Conservation (phyloP, 2,888 invertebrate genomes). For the Cephus nigrinus region DNA sequence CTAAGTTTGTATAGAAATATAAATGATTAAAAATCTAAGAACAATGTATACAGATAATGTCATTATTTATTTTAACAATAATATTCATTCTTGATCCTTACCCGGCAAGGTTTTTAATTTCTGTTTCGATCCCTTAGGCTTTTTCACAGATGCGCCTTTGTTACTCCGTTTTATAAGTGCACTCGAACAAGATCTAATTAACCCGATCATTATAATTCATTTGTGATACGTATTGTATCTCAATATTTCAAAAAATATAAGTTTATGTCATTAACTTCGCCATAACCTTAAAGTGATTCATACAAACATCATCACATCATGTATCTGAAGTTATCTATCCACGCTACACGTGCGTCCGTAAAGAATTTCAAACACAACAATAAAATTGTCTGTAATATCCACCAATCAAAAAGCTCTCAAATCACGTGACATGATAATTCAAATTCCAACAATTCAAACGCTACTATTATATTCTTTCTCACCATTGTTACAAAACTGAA, state of each 20-base stretch:
- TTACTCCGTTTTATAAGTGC: background rate
- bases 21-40: background rate
- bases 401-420: background rate
- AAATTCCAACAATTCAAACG: background rate
- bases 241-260: conserved; percentile 1
- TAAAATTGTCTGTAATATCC: background rate
- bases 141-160: conserved; percentile 3
- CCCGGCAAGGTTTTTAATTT: conserved; percentile 35
- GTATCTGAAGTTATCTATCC: background rate
- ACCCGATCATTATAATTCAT: background rate
- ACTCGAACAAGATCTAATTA: background rate
- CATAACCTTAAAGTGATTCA: background rate
- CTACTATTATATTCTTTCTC: background rate
- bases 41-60: background rate
- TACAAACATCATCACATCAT: background rate
- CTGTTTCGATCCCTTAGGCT: conserved; percentile 18
- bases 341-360: background rate
- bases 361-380: background rate
- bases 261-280: background rate
- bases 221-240: background rate
- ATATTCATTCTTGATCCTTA: conserved; percentile 22
- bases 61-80: background rate
- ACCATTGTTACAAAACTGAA: background rate
- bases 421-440: background rate
- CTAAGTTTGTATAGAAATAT: background rate